Evolutionary conservation across 2,888 invertebrate species (phyloP).

Genomic region (Ferdinandea cuprea): DNA sequence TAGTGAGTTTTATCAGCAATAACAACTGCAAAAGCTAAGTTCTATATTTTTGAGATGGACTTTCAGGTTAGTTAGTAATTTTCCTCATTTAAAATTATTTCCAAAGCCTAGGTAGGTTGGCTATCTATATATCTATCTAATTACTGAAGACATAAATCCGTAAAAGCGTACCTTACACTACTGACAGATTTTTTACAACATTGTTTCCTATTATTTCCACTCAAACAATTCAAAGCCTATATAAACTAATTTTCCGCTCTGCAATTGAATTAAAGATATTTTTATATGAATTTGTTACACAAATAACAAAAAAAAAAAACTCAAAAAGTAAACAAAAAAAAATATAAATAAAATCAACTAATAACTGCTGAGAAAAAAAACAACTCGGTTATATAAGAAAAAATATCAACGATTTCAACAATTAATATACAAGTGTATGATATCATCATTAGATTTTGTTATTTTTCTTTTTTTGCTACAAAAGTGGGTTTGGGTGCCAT

Average conservation of each 20-base stretch:
- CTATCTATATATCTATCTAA: no score
- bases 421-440: constrained; percentile 33
- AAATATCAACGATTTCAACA: constrained; percentile 25
- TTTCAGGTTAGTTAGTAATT: no score
- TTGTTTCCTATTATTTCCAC: no score
- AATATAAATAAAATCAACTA: constrained; percentile 9
- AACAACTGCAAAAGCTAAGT: no score
- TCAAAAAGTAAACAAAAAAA: constrained; percentile 6
- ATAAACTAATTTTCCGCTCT: background rate
- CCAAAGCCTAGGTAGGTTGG: no score
- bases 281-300: constrained; percentile 32
- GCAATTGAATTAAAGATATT: background rate
- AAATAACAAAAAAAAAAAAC: constrained; percentile 33
- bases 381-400: constrained; percentile 30
- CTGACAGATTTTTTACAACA: no score
- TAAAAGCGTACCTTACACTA: no score
- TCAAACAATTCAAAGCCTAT: no score
- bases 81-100: no score
- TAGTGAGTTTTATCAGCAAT: no score
- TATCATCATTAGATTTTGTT: constrained; percentile 53
- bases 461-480: constrained; percentile 9
- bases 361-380: constrained; percentile 35
- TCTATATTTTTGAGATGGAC: no score
- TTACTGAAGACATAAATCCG: no score
- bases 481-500: constrained; percentile 30